These are phyloP conservation scores for Larimichthys polyactis DNA, from an alignment of 2,113 vertebrate genomes.

Conservation along the genomic window DNA sequence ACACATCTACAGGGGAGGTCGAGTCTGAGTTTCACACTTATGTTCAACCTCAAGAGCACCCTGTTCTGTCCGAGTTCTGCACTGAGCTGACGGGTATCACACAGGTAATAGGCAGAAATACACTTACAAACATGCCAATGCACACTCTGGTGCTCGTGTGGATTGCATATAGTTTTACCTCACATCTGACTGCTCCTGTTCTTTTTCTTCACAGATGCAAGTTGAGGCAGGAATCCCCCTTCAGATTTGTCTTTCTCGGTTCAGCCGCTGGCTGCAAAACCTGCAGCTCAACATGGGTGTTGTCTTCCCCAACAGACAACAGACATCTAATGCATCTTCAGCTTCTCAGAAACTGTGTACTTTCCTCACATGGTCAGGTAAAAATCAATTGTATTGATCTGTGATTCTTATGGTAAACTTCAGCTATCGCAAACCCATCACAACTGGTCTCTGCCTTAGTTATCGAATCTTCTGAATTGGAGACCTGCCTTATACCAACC, in stretches of 20 bases:
- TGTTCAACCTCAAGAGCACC: constrained; percentile 94
- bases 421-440: background rate
- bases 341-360: constrained; percentile 82
- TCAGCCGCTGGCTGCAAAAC: constrained; percentile 91
- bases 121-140: background rate
- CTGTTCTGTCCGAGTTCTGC: constrained; percentile 91
- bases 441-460: background rate
- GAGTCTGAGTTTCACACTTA: constrained; percentile 94
- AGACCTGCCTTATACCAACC: too few relatives aligned
- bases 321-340: constrained; percentile 12
- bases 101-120: constrained; percentile 80
- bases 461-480: background rate
- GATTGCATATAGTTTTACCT: background rate
- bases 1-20: constrained; percentile 86
- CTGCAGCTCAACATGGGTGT: constrained; percentile 88
- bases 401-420: background rate
- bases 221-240: constrained; percentile 93
- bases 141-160: background rate
- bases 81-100: constrained; percentile 93
- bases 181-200: background rate
- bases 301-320: constrained; percentile 74
- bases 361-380: constrained; percentile 98
- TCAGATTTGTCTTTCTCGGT: constrained; percentile 91
- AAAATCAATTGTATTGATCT: background rate
- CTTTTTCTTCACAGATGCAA: constrained; percentile 83